Evolutionary conservation across 2,797 vertebrate genomes (phyloP), one percentile per base, ranked within the genome.

Genomic region (Nyctibius grandis): DNA sequence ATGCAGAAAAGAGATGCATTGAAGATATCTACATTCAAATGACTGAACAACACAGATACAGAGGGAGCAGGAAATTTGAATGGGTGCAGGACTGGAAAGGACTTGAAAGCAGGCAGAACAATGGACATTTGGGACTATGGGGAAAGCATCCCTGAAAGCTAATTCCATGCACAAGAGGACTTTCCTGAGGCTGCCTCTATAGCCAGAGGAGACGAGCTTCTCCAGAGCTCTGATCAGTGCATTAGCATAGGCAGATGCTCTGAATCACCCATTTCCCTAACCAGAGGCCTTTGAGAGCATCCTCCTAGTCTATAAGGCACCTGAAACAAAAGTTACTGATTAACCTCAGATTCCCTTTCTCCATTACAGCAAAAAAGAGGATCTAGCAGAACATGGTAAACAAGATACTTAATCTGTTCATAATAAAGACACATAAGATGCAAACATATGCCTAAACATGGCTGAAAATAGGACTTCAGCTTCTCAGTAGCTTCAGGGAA

Each of bases 31-130:
- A n/a, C 33, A 36, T 36, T 69, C n/a, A 36, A 47, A 26, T 56
- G 15, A 16, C 50, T 26, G 44, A 33, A 63, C 14, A 53, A 38
- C 9, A 28, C 0, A 36, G 38, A 50, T 12, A 26, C 0, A 72
- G 51, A 70, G 28, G 14, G 59, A 83, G 34, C 29, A 19, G 44
- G 18, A 16, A 64, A 50, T 65, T 4, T 57, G 53, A 50, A 70
- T 1, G 11, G 25, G 12, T 56, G 16, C 36, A 44, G 40, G 53
- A 48, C 36, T 50, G 38, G 33, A 67, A 54, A 65, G 38, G 23
- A 51, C 22, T 31, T 64, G 28, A 59, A 65, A 88, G 45, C 4
- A 17, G n/a, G 56, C 40, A 81, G 61, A 14, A 25, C 33, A 74
- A 1, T 6, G 22, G 51, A 42, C 50, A 28, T 6, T 2, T 13